Conservation (phyloP, 2,888 invertebrate genomes). For the Lasioglossum pauxillum region DNA sequence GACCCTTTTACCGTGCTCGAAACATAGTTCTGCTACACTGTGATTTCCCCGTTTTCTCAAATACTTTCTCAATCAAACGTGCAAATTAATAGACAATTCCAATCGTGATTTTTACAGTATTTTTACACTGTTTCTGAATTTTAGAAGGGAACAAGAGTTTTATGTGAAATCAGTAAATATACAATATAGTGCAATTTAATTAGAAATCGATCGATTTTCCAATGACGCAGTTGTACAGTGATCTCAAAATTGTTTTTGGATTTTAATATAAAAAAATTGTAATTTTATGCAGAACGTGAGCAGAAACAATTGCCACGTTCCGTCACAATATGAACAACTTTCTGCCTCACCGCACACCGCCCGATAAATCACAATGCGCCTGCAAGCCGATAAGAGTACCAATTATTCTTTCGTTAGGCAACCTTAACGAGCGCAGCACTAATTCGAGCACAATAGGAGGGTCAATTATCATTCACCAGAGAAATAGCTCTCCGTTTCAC, state of each 20-base stretch:
- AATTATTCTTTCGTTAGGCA: background rate
- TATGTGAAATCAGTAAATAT: background rate
- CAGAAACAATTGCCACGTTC: background rate
- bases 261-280: background rate
- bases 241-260: background rate
- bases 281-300: background rate
- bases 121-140: no score
- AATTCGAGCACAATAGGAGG: conserved; percentile 9
- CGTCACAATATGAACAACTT: background rate
- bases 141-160: background rate
- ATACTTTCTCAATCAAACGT: background rate
- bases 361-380: background rate
- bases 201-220: background rate
- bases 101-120: no score
- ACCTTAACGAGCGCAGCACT: background rate
- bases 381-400: background rate
- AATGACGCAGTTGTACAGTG: background rate
- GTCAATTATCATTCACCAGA: conserved; percentile 3
- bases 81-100: background rate
- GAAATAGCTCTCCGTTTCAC: conserved; percentile 7
- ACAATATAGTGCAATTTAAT: background rate
- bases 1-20: background rate
- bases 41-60: background rate
- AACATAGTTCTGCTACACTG: background rate
- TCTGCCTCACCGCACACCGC: background rate